These are phyloP conservation scores for Gnathonemus longibarbis DNA, from an alignment of 2,113 vertebrate genomes.

Conservation along the genomic window DNA sequence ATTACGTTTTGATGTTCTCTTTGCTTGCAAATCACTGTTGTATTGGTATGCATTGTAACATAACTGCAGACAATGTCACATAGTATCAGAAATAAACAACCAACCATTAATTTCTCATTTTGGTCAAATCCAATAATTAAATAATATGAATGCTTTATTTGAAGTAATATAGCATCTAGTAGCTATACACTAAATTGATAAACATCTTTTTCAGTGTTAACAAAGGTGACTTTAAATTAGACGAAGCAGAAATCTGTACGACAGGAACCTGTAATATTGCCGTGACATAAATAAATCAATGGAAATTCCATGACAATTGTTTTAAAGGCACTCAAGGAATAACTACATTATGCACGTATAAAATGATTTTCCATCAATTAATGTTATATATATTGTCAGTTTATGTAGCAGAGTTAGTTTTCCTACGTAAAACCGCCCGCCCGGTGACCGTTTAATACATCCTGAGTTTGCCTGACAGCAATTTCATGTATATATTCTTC, in stretches of 20 bases:
- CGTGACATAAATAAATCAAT: not conserved
- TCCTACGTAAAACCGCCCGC: not conserved
- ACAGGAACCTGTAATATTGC: not conserved
- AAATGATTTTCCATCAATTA: not conserved
- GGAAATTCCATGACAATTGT: not conserved
- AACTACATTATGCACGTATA: not conserved
- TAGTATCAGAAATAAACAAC: not conserved
- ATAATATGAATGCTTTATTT: not conserved
- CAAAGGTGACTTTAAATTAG: not conserved
- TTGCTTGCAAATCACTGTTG: not conserved
- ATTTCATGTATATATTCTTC: not conserved
- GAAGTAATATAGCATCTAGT: not conserved
- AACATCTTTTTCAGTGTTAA: not conserved
- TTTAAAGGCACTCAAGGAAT: not conserved
- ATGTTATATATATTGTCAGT: not conserved
- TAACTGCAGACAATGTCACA: not conserved
- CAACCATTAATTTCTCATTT: not conserved
- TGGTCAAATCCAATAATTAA: not conserved
- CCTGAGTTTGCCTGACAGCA: not conserved
- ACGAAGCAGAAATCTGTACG: not conserved
- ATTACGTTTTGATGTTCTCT: not conserved
- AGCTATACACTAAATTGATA: not conserved
- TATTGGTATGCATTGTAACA: not conserved
- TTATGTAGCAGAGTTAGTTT: not conserved
- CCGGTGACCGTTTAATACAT: not conserved